These are phyloP conservation scores for Pammene fasciana DNA, from an alignment of 2,888 invertebrate genomes.

Conservation along the genomic window DNA sequence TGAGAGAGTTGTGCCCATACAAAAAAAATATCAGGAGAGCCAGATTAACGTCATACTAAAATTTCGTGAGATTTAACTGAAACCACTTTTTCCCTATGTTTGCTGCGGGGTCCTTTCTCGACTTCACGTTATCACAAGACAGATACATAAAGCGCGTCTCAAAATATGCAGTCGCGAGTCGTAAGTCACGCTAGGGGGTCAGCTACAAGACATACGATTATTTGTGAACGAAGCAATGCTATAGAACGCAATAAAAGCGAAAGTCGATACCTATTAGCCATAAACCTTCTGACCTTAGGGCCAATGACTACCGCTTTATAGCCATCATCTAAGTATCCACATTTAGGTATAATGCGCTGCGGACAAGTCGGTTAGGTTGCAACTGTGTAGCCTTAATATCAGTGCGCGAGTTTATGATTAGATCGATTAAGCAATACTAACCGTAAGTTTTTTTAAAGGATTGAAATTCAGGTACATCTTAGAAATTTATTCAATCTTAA, in stretches of 20 bases:
- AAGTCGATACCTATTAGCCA: slow-evolving; percentile 14
- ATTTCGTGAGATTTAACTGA: too few species aligned
- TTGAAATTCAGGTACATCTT: not conserved
- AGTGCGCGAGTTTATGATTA: not conserved
- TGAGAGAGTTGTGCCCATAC: too few species aligned
- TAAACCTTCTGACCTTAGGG: slow-evolving; percentile 22
- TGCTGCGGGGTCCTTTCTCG: too few species aligned
- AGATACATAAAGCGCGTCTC: too few species aligned
- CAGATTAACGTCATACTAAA: too few species aligned
- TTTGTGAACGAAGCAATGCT: slow-evolving; percentile 12
- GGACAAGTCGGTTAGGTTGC: not conserved
- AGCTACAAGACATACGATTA: slow-evolving; percentile 1
- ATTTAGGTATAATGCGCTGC: not conserved
- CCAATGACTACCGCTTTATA: slow-evolving; percentile 10
- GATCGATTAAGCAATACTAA: not conserved
- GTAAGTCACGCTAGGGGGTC: not conserved
- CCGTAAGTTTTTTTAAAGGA: not conserved
- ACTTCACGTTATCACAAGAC: too few species aligned
- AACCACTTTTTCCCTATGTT: too few species aligned
- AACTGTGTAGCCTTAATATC: not conserved
- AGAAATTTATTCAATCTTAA: too few species aligned
- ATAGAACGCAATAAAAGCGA: slow-evolving; percentile 19
- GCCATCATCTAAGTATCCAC: not conserved
- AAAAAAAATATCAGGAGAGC: too few species aligned
- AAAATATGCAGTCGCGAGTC: too few species aligned